Conservation (phyloP, 1,140 invertebrate genomes). For the Drosophila simulans region DNA sequence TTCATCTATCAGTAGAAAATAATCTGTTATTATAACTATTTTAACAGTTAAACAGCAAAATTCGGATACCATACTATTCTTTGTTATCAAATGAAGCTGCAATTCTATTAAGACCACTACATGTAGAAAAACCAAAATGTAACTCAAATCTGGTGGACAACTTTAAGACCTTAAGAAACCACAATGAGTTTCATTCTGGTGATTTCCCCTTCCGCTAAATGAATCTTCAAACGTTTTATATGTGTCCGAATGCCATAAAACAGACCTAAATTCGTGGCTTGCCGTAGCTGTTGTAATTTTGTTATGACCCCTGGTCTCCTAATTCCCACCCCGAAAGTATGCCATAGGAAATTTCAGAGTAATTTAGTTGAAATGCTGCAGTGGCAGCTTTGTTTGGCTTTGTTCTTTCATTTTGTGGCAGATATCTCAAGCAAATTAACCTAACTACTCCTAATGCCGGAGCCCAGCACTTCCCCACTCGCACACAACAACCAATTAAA, state of each 20-base stretch:
- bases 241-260: constrained; percentile 41
- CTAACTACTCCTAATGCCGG: constrained; percentile 54
- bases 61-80: no score
- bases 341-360: constrained; percentile 29
- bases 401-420: constrained; percentile 53
- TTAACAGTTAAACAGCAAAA: no score
- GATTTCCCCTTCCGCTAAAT: constrained; percentile 17
- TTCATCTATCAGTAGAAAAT: constrained; percentile 13
- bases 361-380: constrained; percentile 42
- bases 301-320: constrained; percentile 28
- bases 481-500: constrained; percentile 55
- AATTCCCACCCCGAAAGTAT: constrained; percentile 23
- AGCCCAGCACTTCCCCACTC: background rate
- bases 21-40: background rate
- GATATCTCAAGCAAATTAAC: constrained; percentile 59
- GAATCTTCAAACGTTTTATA: constrained; percentile 51
- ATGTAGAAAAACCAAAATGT: background rate
- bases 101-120: background rate
- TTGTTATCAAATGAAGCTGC: no score
- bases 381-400: constrained; percentile 32
- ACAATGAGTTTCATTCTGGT: constrained; percentile 11
- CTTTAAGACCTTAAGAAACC: constrained; percentile 17
- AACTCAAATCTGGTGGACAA: background rate
- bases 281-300: constrained; percentile 38
- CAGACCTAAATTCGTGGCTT: constrained; percentile 37